A percentile compares a stretch with the other conserved stretches of the same genome.
phyloP scores from a whole-genome alignment of 2,888 invertebrate species.

The Eupithecia abbreviata region DNA sequence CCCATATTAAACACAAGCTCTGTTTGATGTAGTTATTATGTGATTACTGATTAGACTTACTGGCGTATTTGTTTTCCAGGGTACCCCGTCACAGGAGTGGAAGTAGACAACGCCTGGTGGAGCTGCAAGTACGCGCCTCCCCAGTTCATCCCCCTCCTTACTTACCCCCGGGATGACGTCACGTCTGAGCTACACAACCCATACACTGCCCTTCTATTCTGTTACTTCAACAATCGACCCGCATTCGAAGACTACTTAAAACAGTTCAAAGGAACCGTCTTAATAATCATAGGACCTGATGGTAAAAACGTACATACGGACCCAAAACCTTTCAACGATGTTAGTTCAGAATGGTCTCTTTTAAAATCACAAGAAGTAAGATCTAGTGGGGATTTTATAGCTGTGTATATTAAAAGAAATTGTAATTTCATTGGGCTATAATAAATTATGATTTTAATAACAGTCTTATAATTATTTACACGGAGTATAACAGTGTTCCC shows the following conservation, averaged over 20 bases:
- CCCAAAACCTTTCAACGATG: conserved; percentile 86
- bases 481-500: conserved; percentile 23
- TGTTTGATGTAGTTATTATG: neutral
- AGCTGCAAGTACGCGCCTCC: conserved; percentile 88
- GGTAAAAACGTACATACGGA: conserved; percentile 87
- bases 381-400: conserved; percentile 86
- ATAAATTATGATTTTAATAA: conserved; percentile 46
- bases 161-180: conserved; percentile 57
- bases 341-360: conserved; percentile 84
- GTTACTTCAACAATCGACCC: conserved; percentile 90
- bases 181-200: conserved; percentile 66
- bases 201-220: conserved; percentile 88
- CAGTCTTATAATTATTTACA: conserved; percentile 51
- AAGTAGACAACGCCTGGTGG: conserved; percentile 93
- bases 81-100: conserved; percentile 86
- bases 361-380: conserved; percentile 84
- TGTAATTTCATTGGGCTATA: conserved; percentile 32
- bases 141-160: conserved; percentile 14
- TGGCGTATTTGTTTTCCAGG: conserved; percentile 63
- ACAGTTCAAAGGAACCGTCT: conserved; percentile 84
- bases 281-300: conserved; percentile 90
- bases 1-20: no score
- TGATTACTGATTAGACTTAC: neutral
- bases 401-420: conserved; percentile 61
- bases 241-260: conserved; percentile 88